Base-by-base conservation (phyloP, 2,113 vertebrate species). In the Callionymus lyra region DNA sequence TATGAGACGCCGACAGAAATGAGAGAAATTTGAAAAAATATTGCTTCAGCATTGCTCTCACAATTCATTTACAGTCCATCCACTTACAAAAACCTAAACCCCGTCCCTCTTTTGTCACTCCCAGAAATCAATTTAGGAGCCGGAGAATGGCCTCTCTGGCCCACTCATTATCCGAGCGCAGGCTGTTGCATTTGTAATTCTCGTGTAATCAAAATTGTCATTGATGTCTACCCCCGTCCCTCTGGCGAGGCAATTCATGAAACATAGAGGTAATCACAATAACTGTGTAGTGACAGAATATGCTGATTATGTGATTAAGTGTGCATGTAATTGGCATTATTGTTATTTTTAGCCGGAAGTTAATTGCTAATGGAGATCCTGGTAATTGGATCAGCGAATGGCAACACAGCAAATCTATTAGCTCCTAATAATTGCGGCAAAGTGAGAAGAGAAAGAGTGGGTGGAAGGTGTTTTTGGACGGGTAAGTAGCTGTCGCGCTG, bases 291-390 rank as follows among this genome's bases (percentile, higher is more conserved):
- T 84, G 83, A 85, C 84, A 87, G 83, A 83, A 85, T 81, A 84
- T 83, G 81, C 76, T 86, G 82, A 87, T 86, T 86, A 87, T 84
- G 82, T 84, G 84, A 84, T 85, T 85, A 86, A 85, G 82, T 83
- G 80, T 81, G 82, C 82, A 84, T 83, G 82, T 87, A 87, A 85
- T 85, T 84, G 83, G 75, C 77, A 87, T 85, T 87, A 85, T 87
- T 87, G 82, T 86, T 87, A 86, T 87, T 87, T 87, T 87, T 87
- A 87, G 85, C 79, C 77, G 75, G 85, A 84, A 87, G 84, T 87
- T 87, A 87, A 87, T 86, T 86, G 82, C 85, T 85, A 84, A 87
- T 85, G 79, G 83, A 84, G 83, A 85, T 84, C 76, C 81, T 80
- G 71, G 80, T 86, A 87, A 86, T 86, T 87, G 85, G 84, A 86